Evolutionary conservation across 2,888 invertebrate species (phyloP).

Genomic region (Lumbricus terrestris): DNA sequence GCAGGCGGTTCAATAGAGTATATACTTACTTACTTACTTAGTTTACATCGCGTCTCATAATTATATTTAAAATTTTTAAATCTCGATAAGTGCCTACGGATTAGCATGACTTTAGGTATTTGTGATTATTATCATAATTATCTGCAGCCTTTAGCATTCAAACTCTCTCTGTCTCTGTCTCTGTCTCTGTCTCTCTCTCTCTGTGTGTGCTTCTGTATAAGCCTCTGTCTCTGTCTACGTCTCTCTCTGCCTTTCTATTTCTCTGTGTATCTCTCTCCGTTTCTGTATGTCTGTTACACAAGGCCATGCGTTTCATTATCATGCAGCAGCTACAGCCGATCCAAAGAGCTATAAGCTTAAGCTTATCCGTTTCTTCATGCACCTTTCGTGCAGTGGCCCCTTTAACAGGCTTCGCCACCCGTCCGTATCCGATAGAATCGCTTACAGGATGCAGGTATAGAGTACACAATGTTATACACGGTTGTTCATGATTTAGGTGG

Average conservation of each 20-base stretch:
- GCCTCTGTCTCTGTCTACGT: too few relatives aligned
- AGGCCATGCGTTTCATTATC: not conserved
- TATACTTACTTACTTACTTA: too few relatives aligned
- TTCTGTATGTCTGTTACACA: not conserved
- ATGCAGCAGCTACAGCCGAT: not conserved
- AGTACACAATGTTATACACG: too few relatives aligned
- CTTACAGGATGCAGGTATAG: not conserved
- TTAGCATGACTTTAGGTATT: not conserved
- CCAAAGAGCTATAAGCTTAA: not conserved
- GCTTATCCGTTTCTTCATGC: not conserved
- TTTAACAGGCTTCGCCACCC: not conserved
- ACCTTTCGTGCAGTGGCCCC: too few relatives aligned
- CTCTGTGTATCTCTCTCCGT: too few relatives aligned
- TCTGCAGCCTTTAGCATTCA: too few relatives aligned
- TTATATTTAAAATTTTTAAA: not conserved
- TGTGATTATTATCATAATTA: too few relatives aligned
- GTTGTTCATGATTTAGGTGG: not conserved
- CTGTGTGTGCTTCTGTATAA: too few relatives aligned
- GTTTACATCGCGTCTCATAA: not conserved
- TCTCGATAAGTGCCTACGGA: not conserved
- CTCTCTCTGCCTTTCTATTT: too few relatives aligned
- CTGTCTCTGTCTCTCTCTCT: too few relatives aligned
- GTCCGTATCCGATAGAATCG: not conserved
- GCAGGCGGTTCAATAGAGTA: too few relatives aligned
- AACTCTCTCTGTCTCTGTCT: too few relatives aligned